Percentiles rank a stretch among this genome's conserved stretches.
These are phyloP conservation scores for Pterocles burchelli DNA, from an alignment of 2,113 vertebrate genomes.

Conservation along the genomic window DNA sequence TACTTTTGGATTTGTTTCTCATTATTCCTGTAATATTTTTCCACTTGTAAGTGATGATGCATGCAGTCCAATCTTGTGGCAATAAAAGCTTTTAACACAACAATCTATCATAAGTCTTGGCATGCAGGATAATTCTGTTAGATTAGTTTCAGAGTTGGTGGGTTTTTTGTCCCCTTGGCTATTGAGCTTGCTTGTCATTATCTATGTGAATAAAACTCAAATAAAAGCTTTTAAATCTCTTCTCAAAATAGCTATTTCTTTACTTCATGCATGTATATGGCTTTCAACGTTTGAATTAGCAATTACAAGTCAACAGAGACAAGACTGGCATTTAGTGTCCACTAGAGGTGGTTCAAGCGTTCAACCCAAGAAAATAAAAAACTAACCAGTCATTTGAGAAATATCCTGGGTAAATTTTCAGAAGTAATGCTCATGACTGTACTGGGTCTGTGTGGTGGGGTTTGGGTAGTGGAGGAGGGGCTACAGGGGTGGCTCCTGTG, in stretches of 20 bases:
- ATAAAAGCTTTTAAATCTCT: neutral
- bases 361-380: neutral
- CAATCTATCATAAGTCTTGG: neutral
- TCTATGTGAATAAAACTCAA: neutral
- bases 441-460: no score
- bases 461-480: no score
- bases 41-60: neutral
- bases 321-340: neutral
- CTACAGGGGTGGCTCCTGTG: no score
- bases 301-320: neutral
- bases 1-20: neutral
- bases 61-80: neutral
- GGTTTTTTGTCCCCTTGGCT: neutral
- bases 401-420: neutral
- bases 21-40: neutral
- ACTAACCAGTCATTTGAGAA: neutral
- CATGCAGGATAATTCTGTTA: neutral
- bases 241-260: neutral
- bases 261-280: neutral
- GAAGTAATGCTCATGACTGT: neutral
- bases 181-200: neutral
- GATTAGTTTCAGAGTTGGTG: neutral
- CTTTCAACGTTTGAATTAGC: fast-evolving
- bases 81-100: neutral
- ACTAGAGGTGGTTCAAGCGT: neutral